Percentiles rank a stretch among this genome's conserved stretches.
phyloP scores from a whole-genome alignment of 2,113 vertebrate species.

The Pithys albifrons region DNA sequence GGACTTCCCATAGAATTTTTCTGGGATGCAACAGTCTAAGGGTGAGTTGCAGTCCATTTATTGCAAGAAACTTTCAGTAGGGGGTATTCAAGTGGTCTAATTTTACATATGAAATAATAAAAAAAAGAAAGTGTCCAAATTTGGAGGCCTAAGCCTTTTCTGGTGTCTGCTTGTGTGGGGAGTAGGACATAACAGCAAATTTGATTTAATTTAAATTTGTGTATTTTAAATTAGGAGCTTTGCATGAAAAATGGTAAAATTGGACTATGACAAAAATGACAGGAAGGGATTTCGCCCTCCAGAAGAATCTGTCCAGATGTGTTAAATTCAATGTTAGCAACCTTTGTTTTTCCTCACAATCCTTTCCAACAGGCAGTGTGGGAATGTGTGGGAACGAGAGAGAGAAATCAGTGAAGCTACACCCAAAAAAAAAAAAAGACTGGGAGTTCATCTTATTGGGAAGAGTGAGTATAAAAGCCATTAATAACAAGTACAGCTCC shows the following conservation, averaged over 20 bases:
- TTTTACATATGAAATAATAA: neutral
- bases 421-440: neutral
- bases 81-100: neutral
- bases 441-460: neutral
- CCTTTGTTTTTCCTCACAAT: neutral
- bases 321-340: neutral
- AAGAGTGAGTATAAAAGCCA: neutral
- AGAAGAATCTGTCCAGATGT: neutral
- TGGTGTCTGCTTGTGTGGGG: neutral
- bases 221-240: neutral
- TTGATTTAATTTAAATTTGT: too few species aligned
- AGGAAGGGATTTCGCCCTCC: neutral
- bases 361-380: neutral
- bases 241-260: neutral
- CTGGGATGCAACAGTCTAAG: neutral
- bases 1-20: neutral
- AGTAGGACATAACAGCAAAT: neutral
- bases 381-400: neutral
- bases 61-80: neutral
- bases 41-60: neutral
- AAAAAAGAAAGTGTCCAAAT: neutral
- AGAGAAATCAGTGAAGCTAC: neutral
- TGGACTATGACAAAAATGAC: neutral
- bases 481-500: neutral
- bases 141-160: neutral